These are phyloP conservation scores for Cyclophora albipunctata DNA, from an alignment of 2,888 invertebrate genomes.

Conservation along the genomic window DNA sequence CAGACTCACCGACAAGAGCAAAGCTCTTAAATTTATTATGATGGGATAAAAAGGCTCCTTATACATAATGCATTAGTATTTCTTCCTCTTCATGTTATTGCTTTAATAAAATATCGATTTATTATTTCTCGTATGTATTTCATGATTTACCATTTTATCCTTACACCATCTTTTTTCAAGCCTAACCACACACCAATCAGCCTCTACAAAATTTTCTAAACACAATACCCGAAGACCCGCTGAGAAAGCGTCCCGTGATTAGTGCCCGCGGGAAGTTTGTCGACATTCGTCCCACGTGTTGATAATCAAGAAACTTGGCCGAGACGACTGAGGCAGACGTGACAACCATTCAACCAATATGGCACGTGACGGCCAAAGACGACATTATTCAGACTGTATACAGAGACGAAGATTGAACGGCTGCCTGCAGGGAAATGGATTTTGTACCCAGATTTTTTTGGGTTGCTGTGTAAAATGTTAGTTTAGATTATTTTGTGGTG, in stretches of 20 bases:
- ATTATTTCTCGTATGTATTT: too few relatives aligned
- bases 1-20: too few relatives aligned
- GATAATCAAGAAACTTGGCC: constrained; percentile 67
- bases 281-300: constrained; percentile 57
- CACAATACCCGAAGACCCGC: neutral
- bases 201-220: too few relatives aligned
- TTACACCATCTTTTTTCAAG: too few relatives aligned
- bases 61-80: too few relatives aligned
- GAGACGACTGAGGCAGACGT: constrained; percentile 50
- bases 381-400: constrained; percentile 19
- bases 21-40: too few relatives aligned
- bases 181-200: too few relatives aligned
- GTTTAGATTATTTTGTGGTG: too few relatives aligned
- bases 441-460: constrained; percentile 6
- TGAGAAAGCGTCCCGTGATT: constrained; percentile 31
- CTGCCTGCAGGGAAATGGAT: constrained; percentile 7
- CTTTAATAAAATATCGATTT: too few relatives aligned
- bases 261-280: constrained; percentile 27
- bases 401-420: constrained; percentile 6
- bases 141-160: too few relatives aligned
- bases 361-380: constrained; percentile 39
- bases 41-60: too few relatives aligned
- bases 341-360: constrained; percentile 54
- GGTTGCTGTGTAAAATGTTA: neutral
- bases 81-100: too few relatives aligned